Percentiles rank a stretch among this genome's conserved stretches.
Conservation (phyloP, 2,888 invertebrate species). For the Linnaemya vulpina region DNA sequence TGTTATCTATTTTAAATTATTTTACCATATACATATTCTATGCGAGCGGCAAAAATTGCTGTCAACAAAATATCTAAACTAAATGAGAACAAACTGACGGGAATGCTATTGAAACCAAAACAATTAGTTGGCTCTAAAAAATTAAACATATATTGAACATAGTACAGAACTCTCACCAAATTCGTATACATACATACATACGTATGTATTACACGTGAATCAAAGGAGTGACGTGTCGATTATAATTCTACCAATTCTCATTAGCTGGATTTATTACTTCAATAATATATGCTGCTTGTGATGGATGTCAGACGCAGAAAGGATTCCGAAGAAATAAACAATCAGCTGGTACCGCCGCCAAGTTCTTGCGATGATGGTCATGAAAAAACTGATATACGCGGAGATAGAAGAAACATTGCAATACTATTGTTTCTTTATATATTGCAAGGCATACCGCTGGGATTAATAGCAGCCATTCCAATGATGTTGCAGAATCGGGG, state of each 20-base stretch:
- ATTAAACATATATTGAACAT: neutral
- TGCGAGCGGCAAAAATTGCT: neutral
- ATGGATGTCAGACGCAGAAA: conserved; percentile 72
- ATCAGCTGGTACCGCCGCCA: conserved; percentile 39
- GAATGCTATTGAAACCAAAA: neutral
- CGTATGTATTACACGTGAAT: conserved; percentile 16
- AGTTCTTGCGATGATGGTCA: conserved; percentile 73
- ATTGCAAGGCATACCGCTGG: conserved; percentile 97
- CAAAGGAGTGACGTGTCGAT: conserved; percentile 66
- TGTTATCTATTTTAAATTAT: neutral
- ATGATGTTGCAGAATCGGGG: conserved; percentile 96
- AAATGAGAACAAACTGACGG: neutral
- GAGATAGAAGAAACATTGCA: conserved; percentile 91
- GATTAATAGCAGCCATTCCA: conserved; percentile 96
- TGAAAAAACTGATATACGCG: conserved; percentile 85
- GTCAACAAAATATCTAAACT: neutral
- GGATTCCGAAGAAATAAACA: conserved; percentile 54
- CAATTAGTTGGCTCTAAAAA: neutral
- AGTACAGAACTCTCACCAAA: neutral
- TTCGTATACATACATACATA: neutral
- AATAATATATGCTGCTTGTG: neutral
- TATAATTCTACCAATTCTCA: conserved; percentile 31
- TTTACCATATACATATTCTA: neutral
- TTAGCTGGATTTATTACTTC: neutral
- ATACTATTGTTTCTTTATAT: conserved; percentile 96